Evolutionary conservation across 2,888 invertebrate genomes (phyloP), one percentile per base, ranked within the genome.

Genomic region (Pyralis farinalis): DNA sequence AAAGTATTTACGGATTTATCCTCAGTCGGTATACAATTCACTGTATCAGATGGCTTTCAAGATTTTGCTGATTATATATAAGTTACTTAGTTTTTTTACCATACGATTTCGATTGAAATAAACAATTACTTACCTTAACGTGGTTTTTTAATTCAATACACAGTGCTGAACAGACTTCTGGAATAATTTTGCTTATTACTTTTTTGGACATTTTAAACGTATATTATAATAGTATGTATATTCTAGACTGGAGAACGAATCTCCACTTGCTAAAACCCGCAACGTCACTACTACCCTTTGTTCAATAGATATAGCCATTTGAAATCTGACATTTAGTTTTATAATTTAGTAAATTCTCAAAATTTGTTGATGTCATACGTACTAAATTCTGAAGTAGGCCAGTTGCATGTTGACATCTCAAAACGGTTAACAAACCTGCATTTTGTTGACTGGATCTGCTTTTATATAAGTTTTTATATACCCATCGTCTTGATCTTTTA

Each of bases 141-240:
- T 42, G 27, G 42, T 34, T 34, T 42, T 37, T 42, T 37, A 42
- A 42, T 42, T 31, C 42, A 42, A 16, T 37, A 33, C 31, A 32
- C 12, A 38, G 30, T 38, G 43, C 43, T 43, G 43, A 25, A 43
- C 37, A 43, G 31, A 38, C 34, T 43, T 43, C 43, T 30, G 43
- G 38, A 43, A 43, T 31, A 31, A 43, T 31, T n/a, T 43, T 43
- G 31, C 38, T 43, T 38, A 43, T 38, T 27, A 34, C 42, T 42
- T 43, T 34, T 25, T 42, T 42, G 32, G 42, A 42, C 36, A 40
- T 34, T 40, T 30, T 30, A 30, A 40, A 40, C 11, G 34, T 40
- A 33, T 36, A 42, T 12, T 32, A n/a, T n/a, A n/a, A n/a, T n/a
- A n/a, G n/a, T n/a, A n/a, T n/a, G n/a, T n/a, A n/a, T n/a, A n/a